Percentiles rank a stretch among this genome's conserved stretches.
phyloP scores from a whole-genome alignment of 2,888 invertebrate species.

The Nematopogon swammerdamellus region DNA sequence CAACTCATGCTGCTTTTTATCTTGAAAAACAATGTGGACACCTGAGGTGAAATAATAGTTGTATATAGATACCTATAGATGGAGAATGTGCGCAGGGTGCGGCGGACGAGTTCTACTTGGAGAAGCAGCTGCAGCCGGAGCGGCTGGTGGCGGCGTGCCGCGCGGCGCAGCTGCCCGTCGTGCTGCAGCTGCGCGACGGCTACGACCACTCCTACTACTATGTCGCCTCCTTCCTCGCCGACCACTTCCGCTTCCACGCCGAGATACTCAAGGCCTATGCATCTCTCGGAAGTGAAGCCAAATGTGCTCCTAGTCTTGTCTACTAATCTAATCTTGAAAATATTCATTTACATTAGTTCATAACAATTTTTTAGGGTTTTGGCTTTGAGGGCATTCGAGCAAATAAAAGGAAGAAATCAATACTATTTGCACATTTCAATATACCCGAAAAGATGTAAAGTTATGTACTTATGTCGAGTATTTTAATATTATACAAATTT shows the following conservation, averaged over 20 bases:
- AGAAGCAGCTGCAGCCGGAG: constrained; percentile 79
- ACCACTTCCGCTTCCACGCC: constrained; percentile 89
- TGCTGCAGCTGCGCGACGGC: constrained; percentile 71
- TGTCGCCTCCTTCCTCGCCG: constrained; percentile 86
- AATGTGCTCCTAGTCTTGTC: constrained; percentile 7
- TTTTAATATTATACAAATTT: too few relatives aligned
- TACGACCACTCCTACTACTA: constrained; percentile 97
- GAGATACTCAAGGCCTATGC: constrained; percentile 62
- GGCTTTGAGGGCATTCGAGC: too few relatives aligned
- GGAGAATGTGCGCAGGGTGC: too few relatives aligned
- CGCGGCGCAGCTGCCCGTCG: constrained; percentile 64
- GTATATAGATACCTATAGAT: too few relatives aligned
- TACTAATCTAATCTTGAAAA: neutral
- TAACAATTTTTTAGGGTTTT: neutral
- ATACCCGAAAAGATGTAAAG: too few relatives aligned
- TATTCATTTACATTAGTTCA: neutral
- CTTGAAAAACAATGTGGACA: too few relatives aligned
- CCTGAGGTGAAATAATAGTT: too few relatives aligned
- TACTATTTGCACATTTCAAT: too few relatives aligned
- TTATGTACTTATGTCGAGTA: too few relatives aligned
- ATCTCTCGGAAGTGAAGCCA: neutral
- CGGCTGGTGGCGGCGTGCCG: constrained; percentile 74
- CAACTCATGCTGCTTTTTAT: too few relatives aligned
- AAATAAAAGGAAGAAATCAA: too few relatives aligned
- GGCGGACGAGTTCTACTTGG: constrained; percentile 74